Evolutionary conservation across 2,113 vertebrate species (phyloP).

Genomic region (Camelus dromedarius): DNA sequence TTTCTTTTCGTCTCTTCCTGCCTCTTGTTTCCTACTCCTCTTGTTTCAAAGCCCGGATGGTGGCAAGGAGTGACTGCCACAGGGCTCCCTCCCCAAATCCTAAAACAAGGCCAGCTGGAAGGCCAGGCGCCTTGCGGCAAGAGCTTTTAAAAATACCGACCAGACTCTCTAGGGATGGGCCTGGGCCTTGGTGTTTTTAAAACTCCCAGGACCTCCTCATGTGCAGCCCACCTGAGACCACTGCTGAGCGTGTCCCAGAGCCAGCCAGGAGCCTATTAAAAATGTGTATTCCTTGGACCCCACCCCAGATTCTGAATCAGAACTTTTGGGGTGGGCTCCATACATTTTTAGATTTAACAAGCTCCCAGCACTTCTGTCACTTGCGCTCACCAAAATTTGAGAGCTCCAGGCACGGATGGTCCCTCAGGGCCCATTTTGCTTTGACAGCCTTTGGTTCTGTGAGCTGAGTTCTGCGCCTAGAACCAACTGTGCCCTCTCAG

Average conservation of each 20-base stretch:
- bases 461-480: not conserved
- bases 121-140: too few species aligned
- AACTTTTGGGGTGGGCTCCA: not conserved
- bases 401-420: fast-evolving
- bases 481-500: not conserved
- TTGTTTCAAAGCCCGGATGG: not conserved
- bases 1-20: not conserved
- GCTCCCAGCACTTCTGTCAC: not conserved
- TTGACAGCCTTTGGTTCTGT: not conserved
- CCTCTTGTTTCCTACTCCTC: not conserved
- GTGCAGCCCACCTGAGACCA: not conserved
- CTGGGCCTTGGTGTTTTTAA: not conserved
- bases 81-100: too few species aligned
- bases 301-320: not conserved
- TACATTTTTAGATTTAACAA: not conserved
- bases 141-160: not conserved
- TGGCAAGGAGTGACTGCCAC: not conserved
- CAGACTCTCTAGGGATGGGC: not conserved
- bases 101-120: not conserved
- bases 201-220: not conserved
- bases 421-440: not conserved
- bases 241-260: not conserved
- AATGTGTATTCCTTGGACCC: not conserved
- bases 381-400: not conserved
- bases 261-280: not conserved